Conservation (phyloP, 2,888 invertebrate species). For the Perithous albicinctus region DNA sequence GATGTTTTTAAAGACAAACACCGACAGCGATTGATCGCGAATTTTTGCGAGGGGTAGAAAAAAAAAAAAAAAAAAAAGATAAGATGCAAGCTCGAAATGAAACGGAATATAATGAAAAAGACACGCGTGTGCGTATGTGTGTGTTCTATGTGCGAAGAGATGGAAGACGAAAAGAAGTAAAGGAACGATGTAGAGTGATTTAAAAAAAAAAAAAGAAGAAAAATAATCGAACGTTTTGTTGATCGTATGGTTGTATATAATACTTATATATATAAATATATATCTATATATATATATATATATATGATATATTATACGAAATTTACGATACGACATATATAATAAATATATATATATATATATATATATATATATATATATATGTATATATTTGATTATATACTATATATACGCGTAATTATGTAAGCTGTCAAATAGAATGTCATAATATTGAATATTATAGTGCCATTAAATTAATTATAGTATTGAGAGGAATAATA, state of each 20-base stretch:
- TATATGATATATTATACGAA: conserved; percentile 26
- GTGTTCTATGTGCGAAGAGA: conserved; percentile 20
- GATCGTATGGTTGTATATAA: conserved; percentile 77
- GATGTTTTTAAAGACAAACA: conserved; percentile 26
- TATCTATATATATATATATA: conserved; percentile 54
- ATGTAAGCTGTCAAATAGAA: conserved; percentile 83
- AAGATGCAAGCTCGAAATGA: neutral
- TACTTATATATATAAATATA: conserved; percentile 64
- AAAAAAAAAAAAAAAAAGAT: too few species aligned
- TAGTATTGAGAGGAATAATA: conserved; percentile 67
- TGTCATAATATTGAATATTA: conserved; percentile 82
- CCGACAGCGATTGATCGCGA: too few species aligned
- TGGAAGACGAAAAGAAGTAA: neutral
- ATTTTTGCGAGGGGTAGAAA: too few species aligned
- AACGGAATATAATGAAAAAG: conserved; percentile 22
- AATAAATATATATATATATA: conserved; percentile 62
- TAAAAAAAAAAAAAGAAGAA: conserved; percentile 58
- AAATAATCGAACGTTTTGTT: conserved; percentile 78
- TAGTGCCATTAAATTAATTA: conserved; percentile 81
- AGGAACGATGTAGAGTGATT: too few species aligned
- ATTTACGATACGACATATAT: too few species aligned
- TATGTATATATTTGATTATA: conserved; percentile 53
- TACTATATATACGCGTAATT: conserved; percentile 75
- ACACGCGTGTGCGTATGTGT: conserved; percentile 23
- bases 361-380: conserved; percentile 63